Percentiles rank a stretch among this genome's conserved stretches.
These are phyloP conservation scores for Acrocephalus scirpaceus DNA, from an alignment of 2,797 vertebrate genomes.

Conservation along the genomic window DNA sequence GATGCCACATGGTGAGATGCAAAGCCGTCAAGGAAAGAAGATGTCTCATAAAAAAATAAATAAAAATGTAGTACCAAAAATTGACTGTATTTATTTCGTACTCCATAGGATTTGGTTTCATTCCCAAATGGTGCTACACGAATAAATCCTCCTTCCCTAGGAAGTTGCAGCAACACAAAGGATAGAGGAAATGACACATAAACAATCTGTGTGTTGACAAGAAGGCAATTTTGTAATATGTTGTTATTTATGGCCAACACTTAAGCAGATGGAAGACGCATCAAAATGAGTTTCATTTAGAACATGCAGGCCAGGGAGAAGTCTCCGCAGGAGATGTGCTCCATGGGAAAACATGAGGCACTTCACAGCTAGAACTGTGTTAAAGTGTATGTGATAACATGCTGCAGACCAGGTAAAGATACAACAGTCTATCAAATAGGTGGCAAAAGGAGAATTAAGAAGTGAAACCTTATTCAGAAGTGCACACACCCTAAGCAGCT, in stretches of 20 bases:
- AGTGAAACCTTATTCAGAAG: background rate
- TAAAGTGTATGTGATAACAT: background rate
- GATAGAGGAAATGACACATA: conserved; percentile 54
- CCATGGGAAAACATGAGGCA: background rate
- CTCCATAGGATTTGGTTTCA: conserved; percentile 40
- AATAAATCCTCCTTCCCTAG: conserved; percentile 56
- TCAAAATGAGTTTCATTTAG: conserved; percentile 11
- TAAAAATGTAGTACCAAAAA: conserved; percentile 57
- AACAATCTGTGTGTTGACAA: conserved; percentile 61
- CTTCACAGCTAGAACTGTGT: background rate
- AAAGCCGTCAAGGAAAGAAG: conserved; percentile 42
- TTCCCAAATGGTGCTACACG: conserved; percentile 52
- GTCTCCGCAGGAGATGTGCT: background rate
- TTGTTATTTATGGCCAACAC: conserved; percentile 45
- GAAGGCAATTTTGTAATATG: conserved; percentile 46
- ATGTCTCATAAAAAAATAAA: conserved; percentile 52
- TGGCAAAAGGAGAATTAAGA: background rate
- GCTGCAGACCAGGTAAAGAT: background rate
- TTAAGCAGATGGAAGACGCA: conserved; percentile 52
- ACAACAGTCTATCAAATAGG: background rate
- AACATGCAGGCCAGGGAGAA: conserved; percentile 24
- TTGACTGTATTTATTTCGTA: conserved; percentile 54
- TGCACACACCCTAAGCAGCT: background rate
- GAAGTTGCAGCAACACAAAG: conserved; percentile 38
- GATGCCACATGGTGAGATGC: conserved; percentile 47